Base-by-base conservation (phyloP, 2,888 invertebrate genomes). In the Leptura quadrifasciata region DNA sequence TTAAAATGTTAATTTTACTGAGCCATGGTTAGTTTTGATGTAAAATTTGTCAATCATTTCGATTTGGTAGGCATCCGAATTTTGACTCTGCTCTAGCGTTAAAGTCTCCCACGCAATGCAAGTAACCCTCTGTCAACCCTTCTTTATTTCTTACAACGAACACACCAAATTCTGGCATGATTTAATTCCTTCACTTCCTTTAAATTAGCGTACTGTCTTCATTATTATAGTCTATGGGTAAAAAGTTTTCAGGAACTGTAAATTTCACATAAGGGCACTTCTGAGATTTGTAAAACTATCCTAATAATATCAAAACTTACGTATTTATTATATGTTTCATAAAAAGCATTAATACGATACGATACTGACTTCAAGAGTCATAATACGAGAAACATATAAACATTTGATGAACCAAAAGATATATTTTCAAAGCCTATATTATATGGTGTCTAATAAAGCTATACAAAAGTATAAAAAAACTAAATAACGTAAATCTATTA, bases 261-360 rank as follows among this genome's bases (percentile, higher is more conserved):
- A 71, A 61, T 71, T 71, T 71, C 71, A 18, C 17, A 10, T 71
- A 71, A 71, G 61, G 61, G 24, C 71, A 71, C 71, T 71, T 61
- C 15, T 47, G 60, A 47, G 18, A 27, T 39, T 58, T 9, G 24
- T 18, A 35, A 31, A 68, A 35, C 21, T 69, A 69, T 20, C 58
- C 18, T 69, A 69, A 35, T 69, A 79, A 77, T 72, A 80, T 72
- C 75, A 73, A 78, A 24, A 65, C 75, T 72, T 72, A 69, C 60
- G 39, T 54, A 47, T 27, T 68, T 20, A 39, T 35, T 35, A 64
- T 39, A n/a, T 39, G 63, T 39, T 39, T 64, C 39, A 35, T 18
- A 18, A 55, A 55, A 1, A 17, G 8, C 39, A 0, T 12, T 39
- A 12, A 10, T 3, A 39, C 2, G 39, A 39, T 15, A 39, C 3